These are phyloP conservation scores for Cryptotis parvus DNA, from an alignment of 2,113 vertebrate species.

Conservation along the genomic window DNA sequence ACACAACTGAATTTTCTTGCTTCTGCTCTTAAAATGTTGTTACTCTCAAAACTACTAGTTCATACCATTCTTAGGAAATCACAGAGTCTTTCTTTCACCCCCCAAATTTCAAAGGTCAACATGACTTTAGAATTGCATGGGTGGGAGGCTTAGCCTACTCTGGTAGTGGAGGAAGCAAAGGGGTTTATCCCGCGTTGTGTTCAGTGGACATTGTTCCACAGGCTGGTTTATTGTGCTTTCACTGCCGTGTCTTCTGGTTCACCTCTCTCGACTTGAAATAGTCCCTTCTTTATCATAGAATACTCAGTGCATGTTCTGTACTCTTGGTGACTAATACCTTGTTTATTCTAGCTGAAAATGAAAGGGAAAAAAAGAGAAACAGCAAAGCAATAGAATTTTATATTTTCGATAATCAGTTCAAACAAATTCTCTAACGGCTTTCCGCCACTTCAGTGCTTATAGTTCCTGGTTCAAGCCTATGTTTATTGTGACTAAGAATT, in stretches of 20 bases:
- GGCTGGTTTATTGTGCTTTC: rapidly evolving
- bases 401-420: background rate
- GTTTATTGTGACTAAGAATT: background rate
- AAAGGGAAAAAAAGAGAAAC: background rate
- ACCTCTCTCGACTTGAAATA: rapidly evolving
- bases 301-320: background rate
- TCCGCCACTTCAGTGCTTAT: background rate
- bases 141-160: background rate
- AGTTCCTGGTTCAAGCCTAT: background rate
- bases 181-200: background rate
- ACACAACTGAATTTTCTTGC: no score
- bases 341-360: background rate
- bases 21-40: background rate
- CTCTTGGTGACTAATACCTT: no score
- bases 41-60: background rate
- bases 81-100: background rate
- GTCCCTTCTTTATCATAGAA: rapidly evolving
- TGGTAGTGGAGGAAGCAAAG: background rate
- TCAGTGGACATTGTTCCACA: background rate
- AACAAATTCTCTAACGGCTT: rapidly evolving
- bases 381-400: background rate
- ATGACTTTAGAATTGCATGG: background rate
- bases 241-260: rapidly evolving
- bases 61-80: background rate
- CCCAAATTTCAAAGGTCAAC: background rate